Base-by-base conservation (phyloP, 2,797 vertebrate species). In the Gallirallus australis region DNA sequence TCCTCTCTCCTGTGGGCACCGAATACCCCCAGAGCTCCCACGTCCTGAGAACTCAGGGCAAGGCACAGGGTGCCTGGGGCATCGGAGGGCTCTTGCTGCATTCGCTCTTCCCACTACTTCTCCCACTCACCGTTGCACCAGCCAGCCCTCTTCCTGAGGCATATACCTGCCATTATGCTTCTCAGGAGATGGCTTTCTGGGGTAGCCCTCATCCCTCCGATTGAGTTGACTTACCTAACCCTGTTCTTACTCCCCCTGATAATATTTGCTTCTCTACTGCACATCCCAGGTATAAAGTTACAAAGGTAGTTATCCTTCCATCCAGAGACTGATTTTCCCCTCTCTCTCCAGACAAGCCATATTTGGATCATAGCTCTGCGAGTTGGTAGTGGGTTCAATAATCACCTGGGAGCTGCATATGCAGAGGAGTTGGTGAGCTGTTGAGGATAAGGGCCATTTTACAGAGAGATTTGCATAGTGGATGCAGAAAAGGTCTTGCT, bases 211-310 rank as follows among this genome's bases (percentile, higher is more conserved):
- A 63, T 89, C 60, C 61, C 66, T 59, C 4, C 47, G 57, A 65
- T 28, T 85, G 72, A 88, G 42, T 7, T 48, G 65, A 53, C 56
- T 87, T 92, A 54, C 54, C 70, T 56, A 79, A 64, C 45, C n/a
- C 33, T 90, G 14, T 50, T 87, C 61, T 77, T 57, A 50, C 75
- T 56, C 85, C 59, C 72, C 87, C 82, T 92, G 86, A 88, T 61
- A 82, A 42, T n/a, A 16, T 45, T 93, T 57, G 3, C 40, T 9
- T 79, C 53, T 24, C 35, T 82, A 11, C 47, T 91, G 42, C 78
- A 64, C 28, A 69, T 60, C 24, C 57, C 33, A 68, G 57, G 8
- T 28, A 59, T 7, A 21, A 76, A 80, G 48, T 64, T 33, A 47
- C 48, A 77, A 68, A 87, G 54, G 73, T 40, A 77, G 57, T 31